Evolutionary conservation across 1,140 invertebrate species (phyloP).

Genomic region (Scaptomyza hsui): DNA sequence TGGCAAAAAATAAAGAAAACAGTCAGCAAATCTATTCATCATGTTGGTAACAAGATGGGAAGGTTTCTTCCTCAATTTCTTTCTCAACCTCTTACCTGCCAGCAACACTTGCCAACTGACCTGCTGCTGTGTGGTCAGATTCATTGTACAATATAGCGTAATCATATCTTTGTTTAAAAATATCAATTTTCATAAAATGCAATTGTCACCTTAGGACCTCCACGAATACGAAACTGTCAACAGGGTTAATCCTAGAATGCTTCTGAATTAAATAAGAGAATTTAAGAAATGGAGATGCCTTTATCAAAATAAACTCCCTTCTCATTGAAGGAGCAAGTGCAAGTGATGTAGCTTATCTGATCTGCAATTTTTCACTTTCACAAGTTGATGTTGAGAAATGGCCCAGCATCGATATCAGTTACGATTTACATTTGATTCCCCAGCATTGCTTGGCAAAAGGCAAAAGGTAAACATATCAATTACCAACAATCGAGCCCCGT

Average conservation of each 20-base stretch:
- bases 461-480: slow-evolving; percentile 75
- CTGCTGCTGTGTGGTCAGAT: slow-evolving; percentile 62
- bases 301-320: slow-evolving; percentile 14
- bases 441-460: slow-evolving; percentile 42
- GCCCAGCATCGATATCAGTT: slow-evolving; percentile 61
- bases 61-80: neutral
- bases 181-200: slow-evolving; percentile 72
- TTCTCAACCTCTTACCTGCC: slow-evolving; percentile 49
- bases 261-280: slow-evolving; percentile 37
- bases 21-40: slow-evolving; percentile 54
- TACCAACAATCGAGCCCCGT: slow-evolving; percentile 62
- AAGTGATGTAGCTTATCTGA: slow-evolving; percentile 57
- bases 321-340: neutral
- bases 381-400: slow-evolving; percentile 73
- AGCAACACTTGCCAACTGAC: neutral
- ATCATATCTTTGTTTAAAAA: slow-evolving; percentile 53
- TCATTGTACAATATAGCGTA: slow-evolving; percentile 9
- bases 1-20: slow-evolving; percentile 32
- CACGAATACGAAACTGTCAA: slow-evolving; percentile 57
- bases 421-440: slow-evolving; percentile 76
- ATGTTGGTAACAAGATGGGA: slow-evolving; percentile 55
- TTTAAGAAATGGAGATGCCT: slow-evolving; percentile 14
- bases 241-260: neutral
- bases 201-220: slow-evolving; percentile 72
- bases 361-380: slow-evolving; percentile 77